phyloP scores from a whole-genome alignment of 2,113 vertebrate species.

The Hippotragus niger region DNA sequence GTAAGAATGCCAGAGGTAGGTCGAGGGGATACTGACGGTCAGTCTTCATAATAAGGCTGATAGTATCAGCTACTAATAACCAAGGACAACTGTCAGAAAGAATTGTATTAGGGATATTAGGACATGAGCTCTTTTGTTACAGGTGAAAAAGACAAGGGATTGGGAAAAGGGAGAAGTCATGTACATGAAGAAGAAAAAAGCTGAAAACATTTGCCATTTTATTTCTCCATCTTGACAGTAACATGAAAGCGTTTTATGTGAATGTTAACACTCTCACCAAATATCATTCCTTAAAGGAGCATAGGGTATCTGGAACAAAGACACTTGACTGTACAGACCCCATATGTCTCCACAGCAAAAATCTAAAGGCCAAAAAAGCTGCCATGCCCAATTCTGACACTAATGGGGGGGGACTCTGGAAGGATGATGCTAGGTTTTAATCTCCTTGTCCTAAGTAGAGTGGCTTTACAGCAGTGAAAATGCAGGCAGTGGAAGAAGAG shows the following conservation, averaged over 20 bases:
- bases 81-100: background rate
- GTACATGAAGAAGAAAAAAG: background rate
- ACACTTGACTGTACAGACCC: background rate
- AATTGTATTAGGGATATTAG: background rate
- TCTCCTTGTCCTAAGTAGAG: background rate
- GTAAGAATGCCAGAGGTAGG: background rate
- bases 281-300: slow-evolving; percentile 22
- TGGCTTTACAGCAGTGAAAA: background rate
- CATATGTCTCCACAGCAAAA: background rate
- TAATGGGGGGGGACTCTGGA: background rate
- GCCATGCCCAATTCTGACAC: background rate
- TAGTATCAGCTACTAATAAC: background rate
- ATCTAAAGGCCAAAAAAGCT: background rate
- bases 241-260: slow-evolving; percentile 1
- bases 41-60: background rate
- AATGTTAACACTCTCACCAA: background rate
- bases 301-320: slow-evolving; percentile 16
- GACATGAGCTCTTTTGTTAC: slow-evolving; percentile 18
- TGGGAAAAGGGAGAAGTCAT: background rate
- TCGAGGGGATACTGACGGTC: background rate
- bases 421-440: background rate
- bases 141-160: background rate
- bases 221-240: background rate
- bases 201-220: background rate
- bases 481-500: background rate